phyloP scores from a whole-genome alignment of 1,140 invertebrate species.

The Drosophila tropicalis region DNA sequence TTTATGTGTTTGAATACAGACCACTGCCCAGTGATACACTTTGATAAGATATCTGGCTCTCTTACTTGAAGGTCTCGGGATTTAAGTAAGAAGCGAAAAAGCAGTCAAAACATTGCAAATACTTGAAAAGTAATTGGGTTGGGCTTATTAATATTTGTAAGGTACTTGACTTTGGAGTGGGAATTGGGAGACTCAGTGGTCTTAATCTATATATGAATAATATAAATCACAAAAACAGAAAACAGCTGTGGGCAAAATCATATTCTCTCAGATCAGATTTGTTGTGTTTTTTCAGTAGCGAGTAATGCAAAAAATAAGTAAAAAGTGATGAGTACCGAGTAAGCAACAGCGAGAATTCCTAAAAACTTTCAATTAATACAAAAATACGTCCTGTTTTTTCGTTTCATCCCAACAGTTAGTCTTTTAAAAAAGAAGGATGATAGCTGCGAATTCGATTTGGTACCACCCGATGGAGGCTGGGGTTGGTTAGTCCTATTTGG shows the following conservation, averaged over 20 bases:
- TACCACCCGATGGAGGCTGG: conserved; percentile 90
- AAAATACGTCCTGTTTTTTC: background rate
- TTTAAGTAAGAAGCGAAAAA: conserved; percentile 4
- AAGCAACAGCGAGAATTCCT: background rate
- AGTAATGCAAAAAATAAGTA: too few relatives aligned
- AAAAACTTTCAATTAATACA: background rate
- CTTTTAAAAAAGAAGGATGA: conserved; percentile 73
- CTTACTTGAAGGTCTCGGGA: background rate
- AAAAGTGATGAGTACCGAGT: too few relatives aligned
- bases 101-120: conserved; percentile 24
- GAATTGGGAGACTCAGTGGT: background rate
- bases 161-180: conserved; percentile 11
- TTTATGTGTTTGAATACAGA: background rate
- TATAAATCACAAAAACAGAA: background rate
- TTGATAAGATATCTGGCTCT: conserved; percentile 10
- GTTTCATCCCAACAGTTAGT: conserved; percentile 46
- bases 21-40: conserved; percentile 1
- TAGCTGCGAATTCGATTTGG: conserved; percentile 83
- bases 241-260: background rate
- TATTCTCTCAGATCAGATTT: background rate
- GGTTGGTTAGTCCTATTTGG: conserved; percentile 93
- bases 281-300: background rate
- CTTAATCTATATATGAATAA: background rate
- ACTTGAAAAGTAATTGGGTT: conserved; percentile 33
- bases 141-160: conserved; percentile 24